Evolutionary conservation across 2,888 invertebrate species (phyloP).

Genomic region (Oxytorus armatus): DNA sequence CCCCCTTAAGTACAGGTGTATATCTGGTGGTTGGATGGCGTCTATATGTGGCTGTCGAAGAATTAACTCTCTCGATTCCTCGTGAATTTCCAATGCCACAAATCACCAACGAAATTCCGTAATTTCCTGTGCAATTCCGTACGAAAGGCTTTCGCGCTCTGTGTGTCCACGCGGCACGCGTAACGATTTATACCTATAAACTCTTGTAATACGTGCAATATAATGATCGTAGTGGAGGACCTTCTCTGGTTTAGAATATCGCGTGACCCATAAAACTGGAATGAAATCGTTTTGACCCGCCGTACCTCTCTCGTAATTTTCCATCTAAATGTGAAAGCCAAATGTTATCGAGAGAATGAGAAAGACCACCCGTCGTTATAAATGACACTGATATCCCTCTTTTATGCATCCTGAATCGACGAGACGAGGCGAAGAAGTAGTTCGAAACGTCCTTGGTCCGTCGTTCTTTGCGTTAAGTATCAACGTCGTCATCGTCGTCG

Average conservation of each 20-base stretch:
- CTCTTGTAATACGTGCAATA: conserved; percentile 22
- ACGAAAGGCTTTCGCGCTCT: conserved; percentile 26
- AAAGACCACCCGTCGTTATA: background rate
- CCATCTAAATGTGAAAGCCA: conserved; percentile 49
- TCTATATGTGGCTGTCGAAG: conserved; percentile 10
- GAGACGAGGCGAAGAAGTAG: conserved; percentile 36
- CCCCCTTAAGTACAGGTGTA: too few relatives aligned
- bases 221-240: conserved; percentile 25
- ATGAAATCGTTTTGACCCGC: conserved; percentile 61
- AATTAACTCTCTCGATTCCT: conserved; percentile 17
- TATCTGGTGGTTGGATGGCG: background rate
- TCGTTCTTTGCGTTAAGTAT: conserved; percentile 55
- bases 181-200: conserved; percentile 23
- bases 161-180: conserved; percentile 22
- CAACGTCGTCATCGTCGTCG: conserved; percentile 39
- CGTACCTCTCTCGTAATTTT: conserved; percentile 69
- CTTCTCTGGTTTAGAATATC: conserved; percentile 56
- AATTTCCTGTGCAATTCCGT: conserved; percentile 42
- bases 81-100: conserved; percentile 16
- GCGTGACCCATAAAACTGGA: conserved; percentile 68
- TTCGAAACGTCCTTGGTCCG: conserved; percentile 50
- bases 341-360: conserved; percentile 13
- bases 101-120: conserved; percentile 60
- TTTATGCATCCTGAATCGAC: conserved; percentile 61
- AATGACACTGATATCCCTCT: conserved; percentile 46